Conservation (phyloP, 2,113 vertebrate genomes). For the Xenopus borealis region DNA sequence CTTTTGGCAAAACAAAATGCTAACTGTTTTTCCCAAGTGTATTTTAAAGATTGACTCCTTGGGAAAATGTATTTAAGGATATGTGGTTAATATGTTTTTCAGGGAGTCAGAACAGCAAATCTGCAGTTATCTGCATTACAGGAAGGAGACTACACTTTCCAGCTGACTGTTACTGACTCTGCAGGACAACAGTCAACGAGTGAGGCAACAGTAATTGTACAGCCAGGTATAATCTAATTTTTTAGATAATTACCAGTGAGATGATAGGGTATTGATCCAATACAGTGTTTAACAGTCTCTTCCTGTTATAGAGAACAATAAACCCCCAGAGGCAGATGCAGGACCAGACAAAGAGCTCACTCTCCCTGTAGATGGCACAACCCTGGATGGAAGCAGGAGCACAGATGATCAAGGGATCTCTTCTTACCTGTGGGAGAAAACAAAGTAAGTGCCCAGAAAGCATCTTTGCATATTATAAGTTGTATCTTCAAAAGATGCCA, state of each 20-base stretch:
- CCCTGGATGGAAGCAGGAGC: slow-evolving; percentile 90
- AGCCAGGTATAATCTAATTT: slow-evolving; percentile 76
- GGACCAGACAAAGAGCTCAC: slow-evolving; percentile 96
- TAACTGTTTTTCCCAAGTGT: too few relatives aligned
- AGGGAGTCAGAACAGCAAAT: slow-evolving; percentile 88
- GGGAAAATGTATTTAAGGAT: too few relatives aligned
- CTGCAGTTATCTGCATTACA: slow-evolving; percentile 94
- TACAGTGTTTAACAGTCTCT: slow-evolving; percentile 1
- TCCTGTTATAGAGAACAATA: slow-evolving; percentile 86
- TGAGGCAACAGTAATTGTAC: slow-evolving; percentile 93
- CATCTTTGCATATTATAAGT: too few relatives aligned
- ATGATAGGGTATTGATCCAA: background rate
- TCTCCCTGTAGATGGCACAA: slow-evolving; percentile 89
- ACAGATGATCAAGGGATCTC: slow-evolving; percentile 90
- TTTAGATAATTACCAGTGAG: slow-evolving; percentile 63
- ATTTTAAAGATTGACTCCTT: too few relatives aligned
- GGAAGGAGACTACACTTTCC: slow-evolving; percentile 96
- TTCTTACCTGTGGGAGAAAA: slow-evolving; percentile 87
- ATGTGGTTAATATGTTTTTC: background rate
- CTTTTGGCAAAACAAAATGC: too few relatives aligned
- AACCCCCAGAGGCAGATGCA: slow-evolving; percentile 87
- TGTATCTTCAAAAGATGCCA: too few relatives aligned
- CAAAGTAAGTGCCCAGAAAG: slow-evolving; percentile 60
- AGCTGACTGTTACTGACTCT: slow-evolving; percentile 92
- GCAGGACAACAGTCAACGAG: slow-evolving; percentile 87